These are phyloP conservation scores for Crotophaga sulcirostris DNA, from an alignment of 2,113 vertebrate genomes.

Conservation along the genomic window DNA sequence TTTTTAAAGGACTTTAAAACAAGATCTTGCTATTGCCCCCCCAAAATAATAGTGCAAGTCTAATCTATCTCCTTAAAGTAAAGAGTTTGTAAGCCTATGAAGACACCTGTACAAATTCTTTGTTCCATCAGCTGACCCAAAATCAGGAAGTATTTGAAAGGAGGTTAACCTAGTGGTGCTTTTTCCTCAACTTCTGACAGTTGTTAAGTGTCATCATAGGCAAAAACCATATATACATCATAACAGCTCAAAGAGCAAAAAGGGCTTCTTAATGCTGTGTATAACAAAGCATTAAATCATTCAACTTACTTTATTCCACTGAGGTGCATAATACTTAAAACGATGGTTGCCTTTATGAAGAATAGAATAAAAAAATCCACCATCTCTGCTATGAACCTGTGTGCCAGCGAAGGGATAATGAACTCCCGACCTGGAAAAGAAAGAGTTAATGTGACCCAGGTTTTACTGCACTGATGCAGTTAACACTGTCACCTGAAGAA, in stretches of 20 bases:
- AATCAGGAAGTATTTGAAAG: background rate
- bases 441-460: background rate
- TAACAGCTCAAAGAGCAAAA: background rate
- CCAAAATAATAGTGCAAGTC: background rate
- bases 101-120: background rate
- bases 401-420: slow-evolving; percentile 88
- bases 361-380: slow-evolving; percentile 96
- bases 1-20: background rate
- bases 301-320: slow-evolving; percentile 94
- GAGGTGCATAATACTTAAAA: slow-evolving; percentile 93
- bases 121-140: background rate
- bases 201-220: background rate
- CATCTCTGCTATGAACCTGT: slow-evolving; percentile 92
- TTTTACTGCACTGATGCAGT: background rate
- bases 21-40: background rate
- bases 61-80: background rate
- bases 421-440: slow-evolving; percentile 86
- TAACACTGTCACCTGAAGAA: background rate
- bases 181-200: background rate
- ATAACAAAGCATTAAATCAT: background rate
- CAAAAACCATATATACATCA: background rate
- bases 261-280: background rate
- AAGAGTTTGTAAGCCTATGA: background rate
- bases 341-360: slow-evolving; percentile 92
- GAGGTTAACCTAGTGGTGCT: background rate